Conservation (phyloP, 2,113 vertebrate species). For the Chaetodon trifascialis region DNA sequence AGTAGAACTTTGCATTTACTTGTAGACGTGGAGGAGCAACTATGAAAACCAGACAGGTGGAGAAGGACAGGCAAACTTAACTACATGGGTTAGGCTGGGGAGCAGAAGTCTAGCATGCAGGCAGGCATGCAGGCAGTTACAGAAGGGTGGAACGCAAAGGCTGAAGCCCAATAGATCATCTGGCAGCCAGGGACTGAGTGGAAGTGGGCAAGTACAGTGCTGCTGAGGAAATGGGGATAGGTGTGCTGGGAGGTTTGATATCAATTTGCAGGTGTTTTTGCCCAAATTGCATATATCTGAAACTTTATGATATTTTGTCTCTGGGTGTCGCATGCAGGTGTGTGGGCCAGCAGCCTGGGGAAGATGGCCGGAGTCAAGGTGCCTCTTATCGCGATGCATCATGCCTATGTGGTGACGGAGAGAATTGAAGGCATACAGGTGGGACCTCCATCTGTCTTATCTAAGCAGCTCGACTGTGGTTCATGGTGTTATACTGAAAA, state of each 20-base stretch:
- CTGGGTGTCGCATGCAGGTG: conserved; percentile 82
- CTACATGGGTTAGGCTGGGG: too few relatives aligned
- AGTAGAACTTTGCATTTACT: background rate
- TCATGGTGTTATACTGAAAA: too few relatives aligned
- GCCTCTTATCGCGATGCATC: conserved; percentile 94
- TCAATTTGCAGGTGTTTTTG: background rate
- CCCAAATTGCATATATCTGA: background rate
- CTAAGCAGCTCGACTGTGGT: background rate
- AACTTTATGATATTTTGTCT: background rate
- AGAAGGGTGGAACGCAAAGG: background rate
- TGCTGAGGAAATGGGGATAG: background rate
- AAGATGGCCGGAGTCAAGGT: conserved; percentile 93
- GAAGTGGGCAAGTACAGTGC: background rate
- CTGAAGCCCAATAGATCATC: too few relatives aligned
- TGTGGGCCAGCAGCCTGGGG: conserved; percentile 92
- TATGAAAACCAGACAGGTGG: too few relatives aligned
- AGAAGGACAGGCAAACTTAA: too few relatives aligned
- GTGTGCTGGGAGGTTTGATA: background rate
- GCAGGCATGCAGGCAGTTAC: too few relatives aligned
- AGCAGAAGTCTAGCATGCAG: too few relatives aligned
- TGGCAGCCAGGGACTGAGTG: too few relatives aligned
- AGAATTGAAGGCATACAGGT: conserved; percentile 98
- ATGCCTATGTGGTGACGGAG: conserved; percentile 96
- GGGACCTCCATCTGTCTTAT: background rate
- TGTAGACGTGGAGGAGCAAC: too few relatives aligned